phyloP scores from a whole-genome alignment of 2,797 vertebrate genomes.

The Notamacropus eugenii region DNA sequence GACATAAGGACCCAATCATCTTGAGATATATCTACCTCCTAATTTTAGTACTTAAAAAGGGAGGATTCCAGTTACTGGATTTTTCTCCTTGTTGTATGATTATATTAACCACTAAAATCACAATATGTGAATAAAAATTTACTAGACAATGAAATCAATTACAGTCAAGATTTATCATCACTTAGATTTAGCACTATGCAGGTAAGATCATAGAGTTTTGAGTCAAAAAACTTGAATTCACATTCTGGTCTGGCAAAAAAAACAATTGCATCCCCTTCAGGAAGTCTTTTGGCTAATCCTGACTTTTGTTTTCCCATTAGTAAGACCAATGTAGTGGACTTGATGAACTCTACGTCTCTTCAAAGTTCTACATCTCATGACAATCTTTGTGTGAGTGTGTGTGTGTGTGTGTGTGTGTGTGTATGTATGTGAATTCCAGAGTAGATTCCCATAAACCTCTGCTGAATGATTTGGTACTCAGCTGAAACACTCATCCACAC shows the following conservation, averaged over 20 bases:
- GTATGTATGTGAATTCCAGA: not conserved
- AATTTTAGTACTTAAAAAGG: not conserved
- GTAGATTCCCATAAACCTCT: not conserved
- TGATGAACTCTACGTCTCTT: not conserved
- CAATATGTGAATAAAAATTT: accelerated
- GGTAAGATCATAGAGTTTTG: not conserved
- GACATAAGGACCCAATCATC: not conserved
- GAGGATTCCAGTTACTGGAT: not conserved
- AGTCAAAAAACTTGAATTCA: not conserved
- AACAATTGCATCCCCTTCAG: not conserved
- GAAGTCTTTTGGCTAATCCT: not conserved
- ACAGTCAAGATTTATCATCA: not conserved
- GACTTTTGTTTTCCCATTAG: not conserved
- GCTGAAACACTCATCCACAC: too few relatives aligned
- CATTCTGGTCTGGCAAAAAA: not conserved
- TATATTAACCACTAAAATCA: not conserved
- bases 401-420: too few relatives aligned
- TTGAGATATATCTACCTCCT: not conserved
- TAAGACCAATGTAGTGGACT: not conserved
- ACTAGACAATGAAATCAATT: not conserved
- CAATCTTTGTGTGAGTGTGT: not conserved
- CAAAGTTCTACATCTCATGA: not conserved
- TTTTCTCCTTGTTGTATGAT: not conserved
- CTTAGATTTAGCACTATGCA: not conserved
- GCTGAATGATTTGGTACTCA: not conserved